Evolutionary conservation across 2,797 vertebrate genomes (phyloP).

Genomic region (Crenuchus spilurus): DNA sequence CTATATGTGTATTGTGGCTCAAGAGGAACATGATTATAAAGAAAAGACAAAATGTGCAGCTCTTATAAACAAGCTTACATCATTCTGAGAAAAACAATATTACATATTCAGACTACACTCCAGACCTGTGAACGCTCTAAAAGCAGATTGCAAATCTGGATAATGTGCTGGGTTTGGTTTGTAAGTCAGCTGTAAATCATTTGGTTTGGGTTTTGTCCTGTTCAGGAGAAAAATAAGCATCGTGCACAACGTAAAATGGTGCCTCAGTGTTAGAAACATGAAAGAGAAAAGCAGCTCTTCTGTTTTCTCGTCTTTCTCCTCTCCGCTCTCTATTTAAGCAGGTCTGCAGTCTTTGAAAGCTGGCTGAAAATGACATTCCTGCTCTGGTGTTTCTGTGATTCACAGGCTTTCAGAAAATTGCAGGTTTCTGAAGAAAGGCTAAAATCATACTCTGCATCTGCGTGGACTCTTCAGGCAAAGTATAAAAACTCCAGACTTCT

Average conservation of each 20-base stretch:
- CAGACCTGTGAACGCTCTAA: too few species aligned
- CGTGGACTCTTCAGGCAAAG: neutral
- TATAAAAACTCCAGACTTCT: constrained; percentile 1
- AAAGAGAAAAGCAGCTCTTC: neutral
- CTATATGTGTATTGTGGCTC: too few species aligned
- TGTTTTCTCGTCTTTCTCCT: neutral
- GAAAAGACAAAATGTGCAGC: too few species aligned
- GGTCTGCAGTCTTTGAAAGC: neutral
- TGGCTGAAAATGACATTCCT: constrained; percentile 21
- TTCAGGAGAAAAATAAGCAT: neutral
- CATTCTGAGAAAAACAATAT: too few species aligned
- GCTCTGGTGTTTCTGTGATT: constrained; percentile 9
- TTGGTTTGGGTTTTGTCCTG: constrained; percentile 13
- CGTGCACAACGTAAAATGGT: neutral
- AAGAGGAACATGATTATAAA: too few species aligned
- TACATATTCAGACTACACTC: too few species aligned
- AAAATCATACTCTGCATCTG: constrained; percentile 21
- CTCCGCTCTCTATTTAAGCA: neutral
- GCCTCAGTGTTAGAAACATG: constrained; percentile 3
- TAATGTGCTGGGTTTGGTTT: neutral
- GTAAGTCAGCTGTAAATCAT: constrained; percentile 10
- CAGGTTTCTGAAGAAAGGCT: constrained; percentile 33
- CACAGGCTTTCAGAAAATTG: constrained; percentile 30
- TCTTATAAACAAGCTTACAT: too few species aligned
- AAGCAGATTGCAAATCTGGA: neutral